These are phyloP conservation scores for Formica exsecta DNA, from an alignment of 1,140 invertebrate genomes.

Conservation along the genomic window DNA sequence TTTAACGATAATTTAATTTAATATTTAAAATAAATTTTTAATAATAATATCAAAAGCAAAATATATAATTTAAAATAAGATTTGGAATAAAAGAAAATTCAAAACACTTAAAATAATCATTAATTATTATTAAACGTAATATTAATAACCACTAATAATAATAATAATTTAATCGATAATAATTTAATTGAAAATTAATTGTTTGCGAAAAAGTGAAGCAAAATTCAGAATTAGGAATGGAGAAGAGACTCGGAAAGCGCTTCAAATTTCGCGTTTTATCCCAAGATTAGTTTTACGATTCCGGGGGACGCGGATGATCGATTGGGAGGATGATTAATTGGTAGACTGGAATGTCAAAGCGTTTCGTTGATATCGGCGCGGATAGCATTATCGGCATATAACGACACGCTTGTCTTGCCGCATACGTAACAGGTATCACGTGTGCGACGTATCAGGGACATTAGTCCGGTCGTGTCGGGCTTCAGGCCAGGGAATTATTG, in stretches of 20 bases:
- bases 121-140: no score
- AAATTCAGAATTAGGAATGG: no score
- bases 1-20: no score
- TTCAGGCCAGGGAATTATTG: conserved; percentile 67
- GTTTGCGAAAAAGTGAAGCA: no score
- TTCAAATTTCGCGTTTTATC: no score
- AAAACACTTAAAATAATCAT: no score
- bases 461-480: conserved; percentile 47
- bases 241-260: no score
- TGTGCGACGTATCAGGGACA: conserved; percentile 67
- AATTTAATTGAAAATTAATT: no score
- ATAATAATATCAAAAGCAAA: background rate
- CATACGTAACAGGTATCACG: conserved; percentile 63
- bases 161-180: no score
- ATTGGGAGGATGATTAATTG: conserved; percentile 39
- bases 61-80: background rate
- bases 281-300: background rate
- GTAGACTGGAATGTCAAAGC: background rate
- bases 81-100: no score
- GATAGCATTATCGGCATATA: conserved; percentile 48
- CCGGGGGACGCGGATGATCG: background rate
- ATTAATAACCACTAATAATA: no score
- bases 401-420: conserved; percentile 57
- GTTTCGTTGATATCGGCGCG: background rate
- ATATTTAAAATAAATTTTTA: no score